These are phyloP conservation scores for Abscondita cerata DNA, from an alignment of 2,888 invertebrate species.

Conservation along the genomic window DNA sequence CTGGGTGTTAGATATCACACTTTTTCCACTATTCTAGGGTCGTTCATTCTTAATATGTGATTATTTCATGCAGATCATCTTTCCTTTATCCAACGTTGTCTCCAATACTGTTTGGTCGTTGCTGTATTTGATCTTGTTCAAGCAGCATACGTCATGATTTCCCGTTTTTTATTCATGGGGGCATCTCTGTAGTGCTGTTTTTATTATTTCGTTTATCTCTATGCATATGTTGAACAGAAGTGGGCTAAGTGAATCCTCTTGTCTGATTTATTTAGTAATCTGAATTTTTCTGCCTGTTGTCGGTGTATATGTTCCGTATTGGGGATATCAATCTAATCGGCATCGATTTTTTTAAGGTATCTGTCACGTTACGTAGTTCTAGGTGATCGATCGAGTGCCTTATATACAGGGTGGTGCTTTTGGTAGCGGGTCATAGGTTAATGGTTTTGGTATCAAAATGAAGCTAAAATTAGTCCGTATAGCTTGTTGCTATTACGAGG, in stretches of 20 bases:
- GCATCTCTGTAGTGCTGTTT: neutral
- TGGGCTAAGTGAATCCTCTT: neutral
- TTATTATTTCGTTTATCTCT: neutral
- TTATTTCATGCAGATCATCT: conserved; percentile 2
- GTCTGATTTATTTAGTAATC: neutral
- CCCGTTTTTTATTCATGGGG: neutral
- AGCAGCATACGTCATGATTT: too few species aligned
- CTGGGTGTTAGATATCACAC: neutral
- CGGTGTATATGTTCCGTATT: conserved; percentile 2
- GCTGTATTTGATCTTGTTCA: neutral
- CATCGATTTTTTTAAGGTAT: neutral
- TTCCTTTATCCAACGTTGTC: neutral
- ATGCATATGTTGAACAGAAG: neutral
- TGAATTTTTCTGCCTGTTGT: neutral
- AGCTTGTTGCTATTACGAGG: too few species aligned
- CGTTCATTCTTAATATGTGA: too few species aligned
- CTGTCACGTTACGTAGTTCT: too few species aligned
- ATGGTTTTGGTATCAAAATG: too few species aligned
- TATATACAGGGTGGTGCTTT: too few species aligned
- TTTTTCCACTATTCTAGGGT: conserved; percentile 1
- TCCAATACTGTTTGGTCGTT: conserved; percentile 1
- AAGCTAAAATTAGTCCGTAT: too few species aligned
- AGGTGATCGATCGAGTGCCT: too few species aligned
- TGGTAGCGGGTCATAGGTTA: too few species aligned
- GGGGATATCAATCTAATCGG: conserved; percentile 8